These are phyloP conservation scores for Amiota minor DNA, from an alignment of 2,888 invertebrate genomes.

Conservation along the genomic window DNA sequence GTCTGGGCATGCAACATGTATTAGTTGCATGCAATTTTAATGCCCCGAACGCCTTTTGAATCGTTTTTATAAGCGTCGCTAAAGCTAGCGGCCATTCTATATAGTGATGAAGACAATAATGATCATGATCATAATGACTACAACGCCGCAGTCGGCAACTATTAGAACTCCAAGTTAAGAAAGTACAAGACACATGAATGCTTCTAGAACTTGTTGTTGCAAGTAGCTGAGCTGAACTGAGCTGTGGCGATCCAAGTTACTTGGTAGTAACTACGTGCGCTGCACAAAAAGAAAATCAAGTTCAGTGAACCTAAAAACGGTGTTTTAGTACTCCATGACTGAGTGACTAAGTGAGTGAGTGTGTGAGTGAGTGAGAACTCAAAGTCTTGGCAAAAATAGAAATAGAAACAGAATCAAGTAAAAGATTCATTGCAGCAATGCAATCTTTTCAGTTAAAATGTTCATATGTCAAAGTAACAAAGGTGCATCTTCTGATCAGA, in stretches of 20 bases:
- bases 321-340: slow-evolving; percentile 19
- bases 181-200: slow-evolving; percentile 8
- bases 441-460: too few species aligned
- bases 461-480: too few species aligned
- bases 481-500: too few species aligned
- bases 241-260: background rate
- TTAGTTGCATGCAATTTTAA: slow-evolving; percentile 28
- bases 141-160: too few species aligned
- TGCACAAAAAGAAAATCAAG: background rate
- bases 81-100: background rate
- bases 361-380: background rate
- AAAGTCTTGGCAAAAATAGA: too few species aligned
- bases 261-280: slow-evolving; percentile 2
- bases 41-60: slow-evolving; percentile 26
- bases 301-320: slow-evolving; percentile 25
- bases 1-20: background rate
- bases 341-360: background rate
- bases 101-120: too few species aligned
- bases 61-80: slow-evolving; percentile 20
- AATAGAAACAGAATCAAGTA: too few species aligned
- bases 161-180: background rate
- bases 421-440: too few species aligned
- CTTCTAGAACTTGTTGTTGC: background rate
- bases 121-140: too few species aligned
- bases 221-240: slow-evolving; percentile 1